Conservation (phyloP, 1,140 invertebrate genomes). For the Meloidogyne hapla region DNA sequence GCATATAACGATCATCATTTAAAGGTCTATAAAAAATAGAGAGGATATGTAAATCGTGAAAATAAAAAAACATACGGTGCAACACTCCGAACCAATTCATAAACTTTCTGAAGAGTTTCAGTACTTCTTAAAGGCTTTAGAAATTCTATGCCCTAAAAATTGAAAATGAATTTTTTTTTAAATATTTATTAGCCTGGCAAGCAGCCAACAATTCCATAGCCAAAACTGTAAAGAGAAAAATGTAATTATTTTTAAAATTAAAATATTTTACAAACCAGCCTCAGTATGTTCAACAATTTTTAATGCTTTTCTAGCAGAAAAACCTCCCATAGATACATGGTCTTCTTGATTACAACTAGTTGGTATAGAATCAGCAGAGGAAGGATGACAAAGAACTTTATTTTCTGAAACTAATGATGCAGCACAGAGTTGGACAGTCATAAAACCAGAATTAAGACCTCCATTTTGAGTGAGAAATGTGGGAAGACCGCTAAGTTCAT, state of each 20-base stretch:
- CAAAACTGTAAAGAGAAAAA: conserved; percentile 67
- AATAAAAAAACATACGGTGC: conserved; percentile 47
- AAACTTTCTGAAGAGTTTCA: conserved; percentile 73
- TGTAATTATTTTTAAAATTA: conserved; percentile 6
- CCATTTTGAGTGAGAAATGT: conserved; percentile 74
- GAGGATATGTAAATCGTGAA: conserved; percentile 16
- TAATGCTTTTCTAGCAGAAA: conserved; percentile 73
- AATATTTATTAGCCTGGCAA: conserved; percentile 68
- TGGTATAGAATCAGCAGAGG: conserved; percentile 70
- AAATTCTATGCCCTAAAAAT: conserved; percentile 72
- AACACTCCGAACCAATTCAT: conserved; percentile 70
- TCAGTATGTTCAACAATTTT: conserved; percentile 65
- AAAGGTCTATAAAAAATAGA: conserved; percentile 45
- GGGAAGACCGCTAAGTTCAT: conserved; percentile 68
- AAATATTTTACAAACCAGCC: conserved; percentile 39
- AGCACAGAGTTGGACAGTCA: conserved; percentile 76
- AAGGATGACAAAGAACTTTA: conserved; percentile 76
- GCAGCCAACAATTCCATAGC: conserved; percentile 75
- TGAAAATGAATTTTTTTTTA: neutral
- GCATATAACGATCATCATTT: conserved; percentile 61
- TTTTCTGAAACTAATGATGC: conserved; percentile 75
- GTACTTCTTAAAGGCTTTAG: conserved; percentile 74
- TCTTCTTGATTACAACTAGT: conserved; percentile 77
- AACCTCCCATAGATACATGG: conserved; percentile 77
- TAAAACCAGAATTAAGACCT: conserved; percentile 76